Conservation (phyloP, 2,797 vertebrate species). For the Oreochromis grahami region DNA sequence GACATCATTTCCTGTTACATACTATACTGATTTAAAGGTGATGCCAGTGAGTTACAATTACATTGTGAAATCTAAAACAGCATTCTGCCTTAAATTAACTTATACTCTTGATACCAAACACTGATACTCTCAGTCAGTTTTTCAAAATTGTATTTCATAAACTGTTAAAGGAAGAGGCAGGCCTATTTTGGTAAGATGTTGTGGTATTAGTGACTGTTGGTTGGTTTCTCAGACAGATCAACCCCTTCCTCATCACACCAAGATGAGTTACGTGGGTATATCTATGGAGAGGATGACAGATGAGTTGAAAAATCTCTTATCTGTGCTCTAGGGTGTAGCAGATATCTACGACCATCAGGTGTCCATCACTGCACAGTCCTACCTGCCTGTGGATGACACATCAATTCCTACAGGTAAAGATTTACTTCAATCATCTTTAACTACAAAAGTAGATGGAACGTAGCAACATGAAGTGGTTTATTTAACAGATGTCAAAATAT, state of each 20-base stretch:
- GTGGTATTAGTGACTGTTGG: neutral
- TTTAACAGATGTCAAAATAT: neutral
- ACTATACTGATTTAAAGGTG: neutral
- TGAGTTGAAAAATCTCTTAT: neutral
- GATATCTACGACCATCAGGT: slow-evolving; percentile 89
- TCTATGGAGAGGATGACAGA: neutral
- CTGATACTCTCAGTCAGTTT: neutral
- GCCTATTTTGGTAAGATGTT: neutral
- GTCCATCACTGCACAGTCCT: slow-evolving; percentile 84
- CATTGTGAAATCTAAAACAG: neutral
- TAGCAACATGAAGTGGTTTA: neutral
- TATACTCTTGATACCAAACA: neutral
- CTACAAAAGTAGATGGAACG: neutral
- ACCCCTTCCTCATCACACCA: neutral
- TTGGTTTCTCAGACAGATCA: neutral
- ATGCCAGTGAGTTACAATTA: neutral
- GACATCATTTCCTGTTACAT: neutral
- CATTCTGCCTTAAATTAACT: neutral
- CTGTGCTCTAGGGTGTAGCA: slow-evolving; percentile 71
- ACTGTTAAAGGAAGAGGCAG: neutral
- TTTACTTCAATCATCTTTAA: neutral
- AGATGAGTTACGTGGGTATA: neutral
- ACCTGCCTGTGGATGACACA: slow-evolving; percentile 87
- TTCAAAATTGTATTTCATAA: neutral
- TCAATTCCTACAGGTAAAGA: slow-evolving; percentile 87